A percentile compares a stretch with the other conserved stretches of the same genome.
Conservation (phyloP, 2,888 invertebrate species). For the Neocrepidodera transversa region DNA sequence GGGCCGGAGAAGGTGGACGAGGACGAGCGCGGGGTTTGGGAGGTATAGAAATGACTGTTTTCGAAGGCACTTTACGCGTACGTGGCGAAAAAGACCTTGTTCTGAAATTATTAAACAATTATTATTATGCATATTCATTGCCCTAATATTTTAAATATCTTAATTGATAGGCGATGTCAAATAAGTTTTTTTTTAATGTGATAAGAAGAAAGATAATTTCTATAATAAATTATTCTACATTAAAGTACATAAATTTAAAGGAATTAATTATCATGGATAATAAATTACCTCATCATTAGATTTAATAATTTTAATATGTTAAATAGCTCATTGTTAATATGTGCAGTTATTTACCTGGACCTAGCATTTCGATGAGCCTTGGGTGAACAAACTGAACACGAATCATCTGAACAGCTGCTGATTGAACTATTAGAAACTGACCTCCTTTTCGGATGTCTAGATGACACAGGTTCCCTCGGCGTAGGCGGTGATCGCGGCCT, state of each 20-base stretch:
- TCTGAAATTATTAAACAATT: slow-evolving; percentile 50
- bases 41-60: slow-evolving; percentile 49
- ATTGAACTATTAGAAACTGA: slow-evolving; percentile 78
- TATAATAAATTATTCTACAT: too few relatives aligned
- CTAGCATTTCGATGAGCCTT: slow-evolving; percentile 59
- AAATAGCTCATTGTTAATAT: too few relatives aligned
- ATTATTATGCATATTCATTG: too few relatives aligned
- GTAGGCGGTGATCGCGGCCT: slow-evolving; percentile 44
- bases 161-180: too few relatives aligned
- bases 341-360: too few relatives aligned
- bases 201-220: too few relatives aligned
- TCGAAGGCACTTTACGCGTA: slow-evolving; percentile 59
- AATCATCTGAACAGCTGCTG: slow-evolving; percentile 84
- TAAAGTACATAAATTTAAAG: too few relatives aligned
- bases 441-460: slow-evolving; percentile 52
- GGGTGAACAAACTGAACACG: slow-evolving; percentile 84
- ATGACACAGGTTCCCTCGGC: slow-evolving; percentile 46
- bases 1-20: slow-evolving; percentile 59
- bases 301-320: too few relatives aligned
- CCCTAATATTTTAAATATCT: too few relatives aligned
- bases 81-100: slow-evolving; percentile 68
- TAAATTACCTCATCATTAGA: too few relatives aligned
- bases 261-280: too few relatives aligned
- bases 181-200: too few relatives aligned
- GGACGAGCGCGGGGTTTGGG: slow-evolving; percentile 64